phyloP scores from a whole-genome alignment of 2,888 invertebrate genomes.

The Calliopum simillimum region DNA sequence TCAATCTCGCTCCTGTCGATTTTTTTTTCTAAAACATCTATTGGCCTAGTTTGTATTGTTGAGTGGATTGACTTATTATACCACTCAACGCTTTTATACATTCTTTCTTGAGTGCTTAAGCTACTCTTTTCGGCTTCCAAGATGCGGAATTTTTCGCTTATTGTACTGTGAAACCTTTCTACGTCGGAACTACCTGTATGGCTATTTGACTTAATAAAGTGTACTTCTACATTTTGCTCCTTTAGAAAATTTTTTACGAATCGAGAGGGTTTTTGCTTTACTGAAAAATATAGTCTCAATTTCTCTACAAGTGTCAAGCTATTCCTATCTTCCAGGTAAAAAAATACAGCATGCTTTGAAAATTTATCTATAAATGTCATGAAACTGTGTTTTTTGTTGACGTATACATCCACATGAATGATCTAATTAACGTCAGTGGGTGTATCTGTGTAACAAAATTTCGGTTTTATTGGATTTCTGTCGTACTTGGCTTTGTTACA shows the following conservation, averaged over 20 bases:
- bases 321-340: conserved; percentile 32
- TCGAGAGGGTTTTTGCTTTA: no score
- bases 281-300: neutral
- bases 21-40: neutral
- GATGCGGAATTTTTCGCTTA: conserved; percentile 26
- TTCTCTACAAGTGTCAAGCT: neutral
- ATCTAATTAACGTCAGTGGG: conserved; percentile 25
- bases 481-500: conserved; percentile 41
- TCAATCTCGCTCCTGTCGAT: conserved; percentile 10
- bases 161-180: conserved; percentile 31
- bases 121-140: conserved; percentile 23
- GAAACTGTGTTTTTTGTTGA: conserved; percentile 34
- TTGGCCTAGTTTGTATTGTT: conserved; percentile 26
- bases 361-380: conserved; percentile 38
- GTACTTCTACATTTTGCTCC: conserved; percentile 16
- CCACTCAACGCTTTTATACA: conserved; percentile 33
- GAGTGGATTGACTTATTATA: conserved; percentile 36
- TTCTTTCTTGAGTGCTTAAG: conserved; percentile 31
- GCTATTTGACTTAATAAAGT: conserved; percentile 37
- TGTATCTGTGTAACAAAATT: conserved; percentile 35
- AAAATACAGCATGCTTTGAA: conserved; percentile 31
- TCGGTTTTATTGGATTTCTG: conserved; percentile 36
- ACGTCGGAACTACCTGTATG: conserved; percentile 34
- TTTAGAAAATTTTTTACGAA: conserved; percentile 23
- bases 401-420: conserved; percentile 25